phyloP scores from a whole-genome alignment of 2,113 vertebrate genomes.

The Phylloscopus whistleri region DNA sequence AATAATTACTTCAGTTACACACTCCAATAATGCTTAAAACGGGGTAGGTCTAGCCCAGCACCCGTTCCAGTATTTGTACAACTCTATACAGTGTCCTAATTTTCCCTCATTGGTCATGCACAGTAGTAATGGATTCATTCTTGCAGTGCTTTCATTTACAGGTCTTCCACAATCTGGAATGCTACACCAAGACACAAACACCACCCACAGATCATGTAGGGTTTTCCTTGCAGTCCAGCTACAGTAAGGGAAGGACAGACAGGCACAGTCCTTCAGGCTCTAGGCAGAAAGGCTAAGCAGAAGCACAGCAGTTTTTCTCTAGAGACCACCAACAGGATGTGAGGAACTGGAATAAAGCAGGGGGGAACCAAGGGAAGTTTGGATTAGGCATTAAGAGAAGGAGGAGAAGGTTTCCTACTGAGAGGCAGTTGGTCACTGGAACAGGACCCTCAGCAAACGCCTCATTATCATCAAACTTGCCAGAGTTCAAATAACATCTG shows the following conservation, averaged over 20 bases:
- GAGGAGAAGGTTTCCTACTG: not conserved
- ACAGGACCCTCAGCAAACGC: not conserved
- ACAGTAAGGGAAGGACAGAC: not conserved
- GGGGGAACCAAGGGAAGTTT: not conserved
- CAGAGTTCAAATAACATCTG: not conserved
- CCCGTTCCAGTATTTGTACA: not conserved
- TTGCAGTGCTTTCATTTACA: not conserved
- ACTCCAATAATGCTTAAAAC: not conserved
- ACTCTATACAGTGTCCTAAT: not conserved
- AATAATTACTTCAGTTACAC: not conserved
- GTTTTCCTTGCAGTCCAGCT: not conserved
- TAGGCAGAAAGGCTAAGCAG: not conserved
- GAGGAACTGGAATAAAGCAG: not conserved
- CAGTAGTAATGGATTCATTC: not conserved
- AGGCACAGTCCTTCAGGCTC: rapidly evolving
- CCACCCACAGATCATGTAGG: not conserved
- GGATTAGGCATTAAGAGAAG: not conserved
- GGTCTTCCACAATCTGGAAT: not conserved
- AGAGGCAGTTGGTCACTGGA: not conserved
- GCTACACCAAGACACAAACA: not conserved
- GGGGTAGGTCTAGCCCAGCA: not conserved
- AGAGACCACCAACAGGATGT: not conserved
- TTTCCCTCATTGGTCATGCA: not conserved
- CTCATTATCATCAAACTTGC: not conserved
- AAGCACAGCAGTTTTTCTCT: not conserved